Evolutionary conservation across 2,113 vertebrate genomes (phyloP).

Genomic region (Corvus hawaiiensis): DNA sequence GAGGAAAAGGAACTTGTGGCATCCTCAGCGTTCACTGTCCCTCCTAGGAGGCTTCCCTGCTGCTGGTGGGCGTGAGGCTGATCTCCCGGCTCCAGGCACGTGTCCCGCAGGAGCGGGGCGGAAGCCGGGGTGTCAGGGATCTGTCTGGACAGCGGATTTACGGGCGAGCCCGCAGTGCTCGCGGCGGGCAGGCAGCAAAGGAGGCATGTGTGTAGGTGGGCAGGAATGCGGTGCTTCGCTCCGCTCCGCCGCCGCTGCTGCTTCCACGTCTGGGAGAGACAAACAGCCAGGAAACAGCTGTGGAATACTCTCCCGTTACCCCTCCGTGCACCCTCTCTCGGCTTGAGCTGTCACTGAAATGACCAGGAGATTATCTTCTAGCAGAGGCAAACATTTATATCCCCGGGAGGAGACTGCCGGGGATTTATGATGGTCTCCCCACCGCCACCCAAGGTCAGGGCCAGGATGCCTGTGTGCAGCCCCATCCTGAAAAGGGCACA

Average conservation of each 20-base stretch:
- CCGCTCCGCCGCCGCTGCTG: background rate
- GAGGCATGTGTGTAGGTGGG: constrained; percentile 55
- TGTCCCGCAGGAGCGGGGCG: background rate
- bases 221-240: constrained; percentile 31
- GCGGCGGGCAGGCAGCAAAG: background rate
- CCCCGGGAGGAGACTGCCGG: background rate
- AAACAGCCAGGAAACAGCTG: constrained; percentile 24
- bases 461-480: background rate
- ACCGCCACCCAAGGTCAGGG: background rate
- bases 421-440: background rate
- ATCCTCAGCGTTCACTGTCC: fast-evolving
- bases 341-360: background rate
- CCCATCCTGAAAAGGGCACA: background rate
- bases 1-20: background rate
- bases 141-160: constrained; percentile 1
- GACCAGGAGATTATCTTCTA: background rate
- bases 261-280: constrained; percentile 11
- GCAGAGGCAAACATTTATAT: background rate
- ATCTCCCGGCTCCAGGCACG: background rate
- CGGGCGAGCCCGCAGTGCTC: background rate
- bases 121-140: background rate
- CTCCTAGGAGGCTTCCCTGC: background rate
- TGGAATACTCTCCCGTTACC: background rate
- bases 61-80: fast-evolving
- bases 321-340: background rate